A percentile compares a stretch with the other conserved stretches of the same genome.
Evolutionary conservation across 2,888 invertebrate species (phyloP).

Genomic region (Drosophila borborema): DNA sequence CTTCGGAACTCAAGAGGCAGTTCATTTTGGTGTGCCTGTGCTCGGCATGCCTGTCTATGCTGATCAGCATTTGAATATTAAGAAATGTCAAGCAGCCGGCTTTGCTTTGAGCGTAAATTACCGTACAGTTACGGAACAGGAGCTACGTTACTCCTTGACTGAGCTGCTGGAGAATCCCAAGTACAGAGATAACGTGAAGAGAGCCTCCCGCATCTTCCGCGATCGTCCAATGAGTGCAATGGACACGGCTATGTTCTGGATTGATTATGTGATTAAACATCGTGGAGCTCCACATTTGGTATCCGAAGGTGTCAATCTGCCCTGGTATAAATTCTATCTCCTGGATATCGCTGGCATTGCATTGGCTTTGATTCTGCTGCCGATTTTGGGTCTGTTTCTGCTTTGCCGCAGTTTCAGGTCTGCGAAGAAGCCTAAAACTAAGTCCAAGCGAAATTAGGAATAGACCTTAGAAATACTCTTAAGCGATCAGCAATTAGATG

Average conservation of each 20-base stretch:
- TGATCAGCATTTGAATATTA: conserved; percentile 83
- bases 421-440: conserved; percentile 17
- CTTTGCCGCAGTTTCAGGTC: conserved; percentile 22
- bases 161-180: conserved; percentile 83
- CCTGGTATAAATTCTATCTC: conserved; percentile 83
- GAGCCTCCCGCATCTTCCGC: conserved; percentile 77
- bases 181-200: conserved; percentile 77
- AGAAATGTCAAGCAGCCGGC: conserved; percentile 70
- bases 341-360: conserved; percentile 74
- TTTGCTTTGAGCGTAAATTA: conserved; percentile 75
- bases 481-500: not conserved
- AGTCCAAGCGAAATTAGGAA: not conserved
- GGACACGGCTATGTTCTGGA: conserved; percentile 84
- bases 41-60: conserved; percentile 84
- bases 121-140: conserved; percentile 66
- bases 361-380: conserved; percentile 27
- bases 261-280: conserved; percentile 83
- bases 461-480: not conserved
- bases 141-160: conserved; percentile 63
- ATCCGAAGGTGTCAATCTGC: conserved; percentile 74
- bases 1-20: conserved; percentile 83
- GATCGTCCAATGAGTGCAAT: conserved; percentile 80
- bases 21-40: conserved; percentile 83
- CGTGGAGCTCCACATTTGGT: conserved; percentile 83
- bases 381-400: conserved; percentile 27